These are phyloP conservation scores for Dasyurus viverrinus DNA, from an alignment of 2,113 vertebrate species.

Conservation along the genomic window DNA sequence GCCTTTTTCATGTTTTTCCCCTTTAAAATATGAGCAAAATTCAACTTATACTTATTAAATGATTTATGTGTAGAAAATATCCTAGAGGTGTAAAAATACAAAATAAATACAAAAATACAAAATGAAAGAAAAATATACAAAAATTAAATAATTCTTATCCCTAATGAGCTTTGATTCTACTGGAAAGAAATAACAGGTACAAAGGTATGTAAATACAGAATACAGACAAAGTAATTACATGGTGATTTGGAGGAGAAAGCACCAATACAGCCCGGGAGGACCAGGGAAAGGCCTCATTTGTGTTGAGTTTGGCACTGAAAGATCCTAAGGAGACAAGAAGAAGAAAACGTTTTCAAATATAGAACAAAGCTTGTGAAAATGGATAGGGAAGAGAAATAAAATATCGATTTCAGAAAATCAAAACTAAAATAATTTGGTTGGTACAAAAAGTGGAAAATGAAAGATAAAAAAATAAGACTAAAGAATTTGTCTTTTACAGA, in stretches of 20 bases:
- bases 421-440: neutral
- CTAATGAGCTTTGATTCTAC: neutral
- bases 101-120: neutral
- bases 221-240: neutral
- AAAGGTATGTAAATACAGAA: neutral
- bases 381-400: neutral
- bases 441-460: neutral
- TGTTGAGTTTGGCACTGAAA: neutral
- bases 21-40: neutral
- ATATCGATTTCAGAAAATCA: neutral
- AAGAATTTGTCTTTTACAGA: neutral
- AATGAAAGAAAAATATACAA: neutral
- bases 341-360: neutral
- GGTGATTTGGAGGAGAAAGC: neutral
- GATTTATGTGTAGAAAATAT: neutral
- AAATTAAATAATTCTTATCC: neutral
- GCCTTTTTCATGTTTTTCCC: neutral
- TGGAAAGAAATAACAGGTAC: neutral
- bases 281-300: neutral
- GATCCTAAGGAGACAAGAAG: neutral
- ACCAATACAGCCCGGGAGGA: neutral
- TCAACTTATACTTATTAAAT: neutral
- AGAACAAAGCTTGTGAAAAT: neutral
- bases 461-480: neutral
- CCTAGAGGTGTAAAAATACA: neutral